Evolutionary conservation across 2,113 vertebrate species (phyloP).

Genomic region (Struthidea cinerea): DNA sequence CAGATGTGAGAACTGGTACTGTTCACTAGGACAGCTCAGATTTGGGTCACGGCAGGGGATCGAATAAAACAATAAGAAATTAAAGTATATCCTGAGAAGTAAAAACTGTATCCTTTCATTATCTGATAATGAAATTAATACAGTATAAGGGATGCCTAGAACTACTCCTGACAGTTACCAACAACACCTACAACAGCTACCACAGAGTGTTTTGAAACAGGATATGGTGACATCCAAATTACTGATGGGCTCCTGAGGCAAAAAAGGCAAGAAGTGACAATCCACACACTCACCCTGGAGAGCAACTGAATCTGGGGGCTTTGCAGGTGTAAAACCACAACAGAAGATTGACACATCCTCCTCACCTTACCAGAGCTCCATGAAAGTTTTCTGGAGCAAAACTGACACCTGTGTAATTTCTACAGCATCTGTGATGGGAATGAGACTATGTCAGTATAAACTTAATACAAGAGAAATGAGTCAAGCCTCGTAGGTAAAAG

Average conservation of each 20-base stretch:
- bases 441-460: neutral
- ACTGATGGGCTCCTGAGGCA: neutral
- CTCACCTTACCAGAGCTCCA: neutral
- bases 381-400: neutral
- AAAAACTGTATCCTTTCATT: neutral
- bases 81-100: neutral
- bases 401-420: neutral
- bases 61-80: neutral
- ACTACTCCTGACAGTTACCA: neutral
- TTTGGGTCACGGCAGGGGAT: neutral
- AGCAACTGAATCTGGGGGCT: neutral
- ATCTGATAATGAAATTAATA: neutral
- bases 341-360: neutral
- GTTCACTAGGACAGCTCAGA: neutral
- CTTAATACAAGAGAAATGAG: neutral
- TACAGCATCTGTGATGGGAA: neutral
- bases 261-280: neutral
- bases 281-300: neutral
- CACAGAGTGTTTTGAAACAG: neutral
- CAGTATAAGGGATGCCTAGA: neutral
- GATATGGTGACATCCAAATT: neutral
- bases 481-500: neutral
- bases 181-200: neutral
- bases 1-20: neutral
- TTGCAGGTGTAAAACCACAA: slow-evolving; percentile 13